Conservation (phyloP, 2,113 vertebrate genomes). For the Lynx canadensis region DNA sequence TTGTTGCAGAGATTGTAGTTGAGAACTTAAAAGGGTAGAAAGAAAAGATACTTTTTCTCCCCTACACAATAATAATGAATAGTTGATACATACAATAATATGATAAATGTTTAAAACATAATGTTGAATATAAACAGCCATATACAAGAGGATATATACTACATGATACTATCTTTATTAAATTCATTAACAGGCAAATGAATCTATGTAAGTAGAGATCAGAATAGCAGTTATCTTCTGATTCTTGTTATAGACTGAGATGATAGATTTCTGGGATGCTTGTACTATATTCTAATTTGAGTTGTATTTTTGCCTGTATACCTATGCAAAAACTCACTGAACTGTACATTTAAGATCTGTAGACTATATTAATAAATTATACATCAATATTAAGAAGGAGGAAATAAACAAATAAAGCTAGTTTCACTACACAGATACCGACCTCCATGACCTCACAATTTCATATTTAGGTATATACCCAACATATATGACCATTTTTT, state of each 20-base stretch:
- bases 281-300: background rate
- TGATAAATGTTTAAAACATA: background rate
- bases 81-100: background rate
- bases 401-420: background rate
- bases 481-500: background rate
- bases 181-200: background rate
- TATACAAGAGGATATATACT: background rate
- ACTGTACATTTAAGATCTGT: background rate
- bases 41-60: background rate
- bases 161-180: background rate
- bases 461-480: background rate
- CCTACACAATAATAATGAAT: background rate
- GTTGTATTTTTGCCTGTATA: background rate
- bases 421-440: background rate
- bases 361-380: background rate
- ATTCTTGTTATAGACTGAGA: background rate
- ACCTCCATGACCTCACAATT: background rate
- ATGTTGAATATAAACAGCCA: background rate
- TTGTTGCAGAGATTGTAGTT: background rate
- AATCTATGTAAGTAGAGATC: background rate
- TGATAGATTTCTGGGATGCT: background rate
- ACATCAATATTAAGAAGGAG: background rate
- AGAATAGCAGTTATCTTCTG: background rate
- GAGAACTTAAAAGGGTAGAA: background rate
- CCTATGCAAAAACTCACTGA: background rate